Evolutionary conservation across 2,888 invertebrate genomes (phyloP).

Genomic region (Sylvicola cinctus): DNA sequence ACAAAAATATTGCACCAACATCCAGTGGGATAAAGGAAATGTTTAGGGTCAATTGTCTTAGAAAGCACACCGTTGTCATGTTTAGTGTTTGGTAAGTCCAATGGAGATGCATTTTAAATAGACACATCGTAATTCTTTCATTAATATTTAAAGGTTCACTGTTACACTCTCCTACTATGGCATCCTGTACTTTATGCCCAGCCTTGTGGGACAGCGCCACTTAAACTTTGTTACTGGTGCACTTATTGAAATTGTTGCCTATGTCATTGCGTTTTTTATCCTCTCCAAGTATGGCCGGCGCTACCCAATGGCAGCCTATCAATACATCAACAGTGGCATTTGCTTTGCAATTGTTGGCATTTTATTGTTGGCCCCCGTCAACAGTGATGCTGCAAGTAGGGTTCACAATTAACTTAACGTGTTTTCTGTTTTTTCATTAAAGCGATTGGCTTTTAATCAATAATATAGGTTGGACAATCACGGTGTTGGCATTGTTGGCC

Average conservation of each 20-base stretch:
- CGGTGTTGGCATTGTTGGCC: slow-evolving; percentile 19
- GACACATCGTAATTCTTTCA: no score
- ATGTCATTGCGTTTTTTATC: slow-evolving; percentile 19
- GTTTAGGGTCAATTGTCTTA: slow-evolving; percentile 5
- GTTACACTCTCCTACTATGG: slow-evolving; percentile 26
- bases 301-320: slow-evolving; percentile 22
- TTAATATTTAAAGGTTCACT: no score
- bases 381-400: no score
- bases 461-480: slow-evolving; percentile 8
- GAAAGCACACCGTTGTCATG: slow-evolving; percentile 11
- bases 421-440: no score
- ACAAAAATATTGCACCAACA: neutral
- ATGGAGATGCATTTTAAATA: no score
- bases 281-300: slow-evolving; percentile 25
- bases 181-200: slow-evolving; percentile 22
- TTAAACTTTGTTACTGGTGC: slow-evolving; percentile 28
- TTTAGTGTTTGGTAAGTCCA: slow-evolving; percentile 14
- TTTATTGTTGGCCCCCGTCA: no score
- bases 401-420: no score
- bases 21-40: neutral
- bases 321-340: slow-evolving; percentile 21
- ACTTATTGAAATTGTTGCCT: slow-evolving; percentile 25
- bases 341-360: slow-evolving; percentile 17
- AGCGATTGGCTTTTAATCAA: no score
- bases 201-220: slow-evolving; percentile 26